Evolutionary conservation across 92 coral and sea anemone species (phyloP).

Genomic region (Porites rus): DNA sequence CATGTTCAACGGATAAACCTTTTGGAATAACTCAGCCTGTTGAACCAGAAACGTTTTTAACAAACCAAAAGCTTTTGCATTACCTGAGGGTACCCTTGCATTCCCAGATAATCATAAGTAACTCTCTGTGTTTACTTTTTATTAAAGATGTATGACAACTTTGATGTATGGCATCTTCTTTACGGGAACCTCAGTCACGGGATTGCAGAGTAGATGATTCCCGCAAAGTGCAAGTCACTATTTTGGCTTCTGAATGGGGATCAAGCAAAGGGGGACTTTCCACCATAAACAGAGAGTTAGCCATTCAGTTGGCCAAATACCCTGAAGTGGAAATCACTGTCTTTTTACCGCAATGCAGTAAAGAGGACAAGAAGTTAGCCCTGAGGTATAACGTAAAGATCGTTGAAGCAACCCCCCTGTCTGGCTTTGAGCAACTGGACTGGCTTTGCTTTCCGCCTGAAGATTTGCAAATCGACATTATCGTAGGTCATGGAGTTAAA

Average conservation of each 20-base stretch:
- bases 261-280: slow-evolving; percentile 19
- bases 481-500: slow-evolving; percentile 29
- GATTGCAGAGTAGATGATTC: background rate
- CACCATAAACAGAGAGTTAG: slow-evolving; percentile 21
- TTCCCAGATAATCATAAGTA: too few relatives aligned
- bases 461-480: background rate
- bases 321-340: slow-evolving; percentile 15
- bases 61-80: too few relatives aligned
- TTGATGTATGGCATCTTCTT: background rate
- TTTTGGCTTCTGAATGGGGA: slow-evolving; percentile 27
- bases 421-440: slow-evolving; percentile 1
- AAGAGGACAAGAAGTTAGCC: background rate
- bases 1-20: too few relatives aligned
- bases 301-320: slow-evolving; percentile 19
- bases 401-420: background rate
- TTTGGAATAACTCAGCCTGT: too few relatives aligned
- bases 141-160: background rate
- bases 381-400: background rate
- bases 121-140: too few relatives aligned
- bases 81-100: too few relatives aligned
- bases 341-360: slow-evolving; percentile 13
- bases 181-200: background rate
- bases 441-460: slow-evolving; percentile 20
- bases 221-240: background rate
- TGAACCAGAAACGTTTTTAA: too few relatives aligned